phyloP scores from a whole-genome alignment of 2,113 vertebrate species.

The human region DNA sequence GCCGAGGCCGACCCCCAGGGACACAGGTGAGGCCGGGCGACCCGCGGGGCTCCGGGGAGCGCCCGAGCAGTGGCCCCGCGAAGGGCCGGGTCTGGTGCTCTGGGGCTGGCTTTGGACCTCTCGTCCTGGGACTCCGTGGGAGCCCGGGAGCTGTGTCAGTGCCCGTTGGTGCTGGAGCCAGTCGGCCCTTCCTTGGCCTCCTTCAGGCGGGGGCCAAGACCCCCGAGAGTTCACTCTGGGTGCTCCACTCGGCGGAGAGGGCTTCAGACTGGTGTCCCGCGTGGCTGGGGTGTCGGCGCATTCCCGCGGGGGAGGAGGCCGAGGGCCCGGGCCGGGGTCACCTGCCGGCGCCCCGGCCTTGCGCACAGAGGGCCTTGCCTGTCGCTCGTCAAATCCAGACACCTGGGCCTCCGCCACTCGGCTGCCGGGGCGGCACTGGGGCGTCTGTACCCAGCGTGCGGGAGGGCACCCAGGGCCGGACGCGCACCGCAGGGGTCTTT shows the following conservation, averaged over 20 bases:
- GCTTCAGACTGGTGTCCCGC: background rate
- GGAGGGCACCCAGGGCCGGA: background rate
- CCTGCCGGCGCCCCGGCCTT: background rate
- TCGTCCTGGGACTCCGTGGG: background rate
- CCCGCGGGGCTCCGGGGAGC: background rate
- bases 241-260: background rate
- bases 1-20: background rate
- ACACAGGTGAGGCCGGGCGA: conserved; percentile 15
- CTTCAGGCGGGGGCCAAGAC: conserved; percentile 5
- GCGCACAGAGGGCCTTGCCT: background rate
- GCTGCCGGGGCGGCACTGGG: background rate
- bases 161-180: background rate
- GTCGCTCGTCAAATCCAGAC: background rate
- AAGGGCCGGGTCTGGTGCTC: background rate
- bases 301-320: background rate
- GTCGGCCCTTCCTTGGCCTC: conserved; percentile 32
- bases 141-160: background rate
- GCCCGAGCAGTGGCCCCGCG: background rate
- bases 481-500: background rate
- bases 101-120: background rate
- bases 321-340: background rate
- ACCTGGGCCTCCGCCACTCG: background rate
- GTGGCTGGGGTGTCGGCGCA: background rate
- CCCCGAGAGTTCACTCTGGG: background rate
- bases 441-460: background rate